Conservation (phyloP, 2,888 invertebrate species). For the Tenthredo livida region DNA sequence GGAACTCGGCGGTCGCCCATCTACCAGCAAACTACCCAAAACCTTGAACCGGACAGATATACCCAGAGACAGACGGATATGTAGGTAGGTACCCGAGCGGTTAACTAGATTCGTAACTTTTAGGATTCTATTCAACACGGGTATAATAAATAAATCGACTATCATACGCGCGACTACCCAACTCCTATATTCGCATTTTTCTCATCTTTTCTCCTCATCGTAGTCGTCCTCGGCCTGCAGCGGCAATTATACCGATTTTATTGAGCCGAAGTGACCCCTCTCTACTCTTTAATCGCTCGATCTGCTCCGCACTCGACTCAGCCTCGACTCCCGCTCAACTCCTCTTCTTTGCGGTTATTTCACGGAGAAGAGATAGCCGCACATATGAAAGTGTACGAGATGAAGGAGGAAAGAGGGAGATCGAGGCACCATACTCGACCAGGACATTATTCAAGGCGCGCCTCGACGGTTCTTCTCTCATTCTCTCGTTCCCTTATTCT, state of each 20-base stretch:
- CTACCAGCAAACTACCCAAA: constrained; percentile 48
- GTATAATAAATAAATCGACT: not conserved
- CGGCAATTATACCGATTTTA: constrained; percentile 73
- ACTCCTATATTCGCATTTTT: too few species aligned
- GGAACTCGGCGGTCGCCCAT: constrained; percentile 48
- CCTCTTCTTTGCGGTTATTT: constrained; percentile 14
- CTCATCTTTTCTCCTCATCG: not conserved
- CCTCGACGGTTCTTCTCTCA: constrained; percentile 7
- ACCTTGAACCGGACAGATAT: constrained; percentile 33
- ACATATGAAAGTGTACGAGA: not conserved
- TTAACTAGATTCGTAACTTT: constrained; percentile 41
- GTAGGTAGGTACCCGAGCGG: not conserved
- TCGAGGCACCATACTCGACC: constrained; percentile 26
- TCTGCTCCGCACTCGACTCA: constrained; percentile 60
- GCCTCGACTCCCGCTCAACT: constrained; percentile 40
- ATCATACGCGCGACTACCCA: not conserved
- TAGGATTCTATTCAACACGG: not conserved
- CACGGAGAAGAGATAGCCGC: not conserved
- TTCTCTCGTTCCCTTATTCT: not conserved
- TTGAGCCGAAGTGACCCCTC: constrained; percentile 63
- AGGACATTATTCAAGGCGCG: constrained; percentile 54
- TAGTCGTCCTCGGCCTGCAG: constrained; percentile 5
- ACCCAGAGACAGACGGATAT: constrained; percentile 9
- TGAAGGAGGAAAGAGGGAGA: constrained; percentile 1
- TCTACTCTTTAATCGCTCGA: constrained; percentile 64